phyloP scores from a whole-genome alignment of 2,113 vertebrate genomes.

The Empidonax alnorum region DNA sequence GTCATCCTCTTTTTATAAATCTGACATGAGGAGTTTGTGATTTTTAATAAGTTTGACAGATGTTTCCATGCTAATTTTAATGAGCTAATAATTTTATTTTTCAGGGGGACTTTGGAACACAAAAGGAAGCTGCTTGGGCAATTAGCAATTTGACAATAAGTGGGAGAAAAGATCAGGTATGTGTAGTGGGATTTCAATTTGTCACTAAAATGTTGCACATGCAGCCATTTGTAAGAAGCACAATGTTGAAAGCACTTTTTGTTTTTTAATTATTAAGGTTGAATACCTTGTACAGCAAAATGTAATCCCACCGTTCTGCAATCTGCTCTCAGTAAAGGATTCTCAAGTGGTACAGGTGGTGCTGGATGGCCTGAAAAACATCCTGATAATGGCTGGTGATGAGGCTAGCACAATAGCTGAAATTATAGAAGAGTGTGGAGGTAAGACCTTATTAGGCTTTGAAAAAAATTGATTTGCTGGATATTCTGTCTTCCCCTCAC shows the following conservation, averaged over 20 bases:
- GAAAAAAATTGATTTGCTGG: background rate
- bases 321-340: slow-evolving; percentile 95
- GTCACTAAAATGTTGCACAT: background rate
- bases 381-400: slow-evolving; percentile 98
- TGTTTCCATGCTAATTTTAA: slow-evolving; percentile 55
- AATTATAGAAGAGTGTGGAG: slow-evolving; percentile 98
- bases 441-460: slow-evolving; percentile 68
- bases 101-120: slow-evolving; percentile 98
- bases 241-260: background rate
- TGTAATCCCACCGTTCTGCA: slow-evolving; percentile 97
- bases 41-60: slow-evolving; percentile 34
- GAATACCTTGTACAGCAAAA: slow-evolving; percentile 97
- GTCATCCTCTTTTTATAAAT: slow-evolving; percentile 65
- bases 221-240: background rate
- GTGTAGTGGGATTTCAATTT: slow-evolving; percentile 8
- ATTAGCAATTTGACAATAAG: slow-evolving; percentile 99
- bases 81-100: slow-evolving; percentile 64
- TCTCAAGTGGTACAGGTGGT: slow-evolving; percentile 99
- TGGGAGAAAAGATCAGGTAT: slow-evolving; percentile 98
- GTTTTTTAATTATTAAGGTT: slow-evolving; percentile 80
- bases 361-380: slow-evolving; percentile 97
- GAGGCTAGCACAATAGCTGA: slow-evolving; percentile 97
- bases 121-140: slow-evolving; percentile 99
- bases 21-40: slow-evolving; percentile 5
- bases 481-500: background rate